Base-by-base conservation (phyloP, 2,113 vertebrate species). In the Labeo catla region DNA sequence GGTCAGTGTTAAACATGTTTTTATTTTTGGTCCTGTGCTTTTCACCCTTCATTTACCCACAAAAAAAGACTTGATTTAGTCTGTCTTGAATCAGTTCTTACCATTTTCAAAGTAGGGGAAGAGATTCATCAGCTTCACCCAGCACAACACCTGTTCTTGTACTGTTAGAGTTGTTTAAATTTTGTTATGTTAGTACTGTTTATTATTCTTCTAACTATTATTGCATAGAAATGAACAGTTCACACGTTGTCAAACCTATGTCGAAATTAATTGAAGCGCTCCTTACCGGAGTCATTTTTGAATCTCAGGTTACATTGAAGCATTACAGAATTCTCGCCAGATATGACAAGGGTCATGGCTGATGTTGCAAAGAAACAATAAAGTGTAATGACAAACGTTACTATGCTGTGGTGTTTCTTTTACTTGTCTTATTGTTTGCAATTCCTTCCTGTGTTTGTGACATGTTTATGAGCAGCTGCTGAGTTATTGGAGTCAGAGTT, bases 221-320 rank as follows among this genome's bases (percentile, higher is more conserved):
- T 63, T 87, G 34, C 36, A 54, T 57, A 68, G 8, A 73, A 83
- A 73, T 39, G 7, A 70, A 59, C 77, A 76, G 70, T 82, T 86
- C 79, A 88, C 49, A 57, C 50, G 16, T 85, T 85, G 79, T 93
- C 91, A 92, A 92, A 93, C 88, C 90, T 92, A 84, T 86, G 91
- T 82, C 28, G 82, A 43, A 92, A 86, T 77, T 89, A 92, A 94
- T 91, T 92, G 87, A 92, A 90, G 78, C 88, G 50, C 94, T 95
- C 93, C 91, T 84, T 86, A 81, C 84, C 91, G 90, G 93, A 94
- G 92, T 93, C 91, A 92, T 92, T 92, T 92, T 94, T 86, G 39
- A 85, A 94, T 94, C 95, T 95, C 95, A 95, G 95, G 95, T 95
- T 95, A 92, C 93, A 93, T 93, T 93, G 92, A 94, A 90, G 91